Conservation (phyloP, 2,113 vertebrate genomes). For the Athene cunicularia region DNA sequence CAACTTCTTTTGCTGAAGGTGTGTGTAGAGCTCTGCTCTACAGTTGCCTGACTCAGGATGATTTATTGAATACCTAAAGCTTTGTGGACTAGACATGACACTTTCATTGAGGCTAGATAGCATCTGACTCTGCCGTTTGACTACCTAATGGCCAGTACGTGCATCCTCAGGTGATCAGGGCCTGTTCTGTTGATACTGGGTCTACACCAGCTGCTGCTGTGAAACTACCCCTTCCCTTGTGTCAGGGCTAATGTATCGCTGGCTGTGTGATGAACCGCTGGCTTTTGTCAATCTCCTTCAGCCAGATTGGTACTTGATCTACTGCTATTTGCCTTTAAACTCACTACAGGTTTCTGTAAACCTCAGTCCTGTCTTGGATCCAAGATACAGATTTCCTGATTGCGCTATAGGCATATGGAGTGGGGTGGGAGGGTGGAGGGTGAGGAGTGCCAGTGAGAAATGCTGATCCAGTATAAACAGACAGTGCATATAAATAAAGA, state of each 20-base stretch:
- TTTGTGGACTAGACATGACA: background rate
- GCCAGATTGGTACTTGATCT: background rate
- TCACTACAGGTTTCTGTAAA: background rate
- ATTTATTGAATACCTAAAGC: background rate
- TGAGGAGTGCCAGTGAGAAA: background rate
- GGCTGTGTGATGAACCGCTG: background rate
- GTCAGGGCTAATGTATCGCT: background rate
- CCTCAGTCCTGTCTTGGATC: background rate
- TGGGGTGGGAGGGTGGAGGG: background rate
- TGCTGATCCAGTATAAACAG: background rate
- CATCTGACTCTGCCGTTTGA: background rate
- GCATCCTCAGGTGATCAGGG: background rate
- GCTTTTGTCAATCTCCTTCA: background rate
- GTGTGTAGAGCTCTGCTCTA: background rate
- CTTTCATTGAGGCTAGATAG: background rate
- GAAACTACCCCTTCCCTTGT: background rate
- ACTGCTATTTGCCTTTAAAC: background rate
- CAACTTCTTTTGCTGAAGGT: background rate
- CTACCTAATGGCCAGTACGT: fast-evolving
- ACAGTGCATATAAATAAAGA: background rate
- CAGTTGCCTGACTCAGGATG: background rate
- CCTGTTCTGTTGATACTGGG: background rate
- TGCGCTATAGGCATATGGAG: background rate
- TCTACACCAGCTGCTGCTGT: background rate
- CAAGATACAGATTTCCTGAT: background rate